Conservation (phyloP, 1,140 invertebrate genomes). For the Leptopilina clavipes region DNA sequence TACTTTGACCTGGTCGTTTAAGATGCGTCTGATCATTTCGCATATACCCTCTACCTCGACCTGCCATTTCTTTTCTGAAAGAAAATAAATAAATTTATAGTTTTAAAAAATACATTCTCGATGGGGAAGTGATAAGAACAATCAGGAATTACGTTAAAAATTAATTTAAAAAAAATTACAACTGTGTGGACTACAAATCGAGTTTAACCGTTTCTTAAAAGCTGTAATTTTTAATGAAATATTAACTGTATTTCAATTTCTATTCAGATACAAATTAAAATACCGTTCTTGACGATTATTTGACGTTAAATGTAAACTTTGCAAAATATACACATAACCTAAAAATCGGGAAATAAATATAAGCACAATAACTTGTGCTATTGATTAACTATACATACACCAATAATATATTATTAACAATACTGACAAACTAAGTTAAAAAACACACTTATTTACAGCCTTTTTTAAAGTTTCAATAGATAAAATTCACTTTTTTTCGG, state of each 20-base stretch:
- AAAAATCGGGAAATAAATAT: neutral
- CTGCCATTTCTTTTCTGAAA: neutral
- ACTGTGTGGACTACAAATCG: no score
- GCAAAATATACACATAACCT: conserved; percentile 7
- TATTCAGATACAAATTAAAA: no score
- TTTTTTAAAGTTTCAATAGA: neutral
- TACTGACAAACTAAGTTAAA: neutral
- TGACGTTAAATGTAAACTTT: no score
- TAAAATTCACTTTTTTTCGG: neutral
- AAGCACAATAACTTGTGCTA: neutral
- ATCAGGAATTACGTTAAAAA: no score
- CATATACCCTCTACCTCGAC: conserved; percentile 7
- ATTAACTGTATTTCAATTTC: no score
- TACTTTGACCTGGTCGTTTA: neutral
- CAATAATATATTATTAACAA: neutral
- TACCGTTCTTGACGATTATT: no score
- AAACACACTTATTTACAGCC: neutral
- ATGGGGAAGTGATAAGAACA: no score
- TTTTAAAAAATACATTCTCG: no score
- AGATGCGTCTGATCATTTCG: neutral
- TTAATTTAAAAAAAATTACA: no score
- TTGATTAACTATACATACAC: neutral
- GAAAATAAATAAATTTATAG: neutral
- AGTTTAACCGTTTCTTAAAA: no score
- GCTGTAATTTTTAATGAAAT: no score